Evolutionary conservation across 2,888 invertebrate genomes (phyloP).

Genomic region (Protula sp.): DNA sequence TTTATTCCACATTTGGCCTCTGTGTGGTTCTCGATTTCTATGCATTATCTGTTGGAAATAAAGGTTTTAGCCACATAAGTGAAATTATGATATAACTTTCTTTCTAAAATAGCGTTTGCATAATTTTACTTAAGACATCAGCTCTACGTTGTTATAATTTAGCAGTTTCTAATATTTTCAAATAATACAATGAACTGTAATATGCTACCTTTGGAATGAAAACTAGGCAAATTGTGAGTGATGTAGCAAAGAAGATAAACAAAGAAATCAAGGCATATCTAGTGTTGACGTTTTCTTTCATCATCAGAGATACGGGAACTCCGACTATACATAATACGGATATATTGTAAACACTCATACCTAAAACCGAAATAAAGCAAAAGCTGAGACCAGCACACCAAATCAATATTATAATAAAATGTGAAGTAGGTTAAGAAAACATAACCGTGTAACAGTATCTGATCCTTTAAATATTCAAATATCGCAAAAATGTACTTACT

Average conservation of each 20-base stretch:
- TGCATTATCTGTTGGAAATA: slow-evolving; percentile 23
- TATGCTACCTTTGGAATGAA: slow-evolving; percentile 26
- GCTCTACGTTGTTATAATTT: not conserved
- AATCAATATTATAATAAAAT: no score
- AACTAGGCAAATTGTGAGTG: slow-evolving; percentile 28
- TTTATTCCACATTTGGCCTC: slow-evolving; percentile 25
- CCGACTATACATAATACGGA: slow-evolving; percentile 28
- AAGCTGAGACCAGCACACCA: no score
- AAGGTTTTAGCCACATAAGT: not conserved
- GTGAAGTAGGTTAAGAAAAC: no score
- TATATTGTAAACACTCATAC: slow-evolving; percentile 27
- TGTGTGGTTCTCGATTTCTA: slow-evolving; percentile 25
- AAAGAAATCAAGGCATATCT: slow-evolving; percentile 26
- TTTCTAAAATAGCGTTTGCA: no score
- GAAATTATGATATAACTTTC: no score
- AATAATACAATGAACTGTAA: not conserved
- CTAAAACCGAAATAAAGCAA: slow-evolving; percentile 11
- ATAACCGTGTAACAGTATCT: no score
- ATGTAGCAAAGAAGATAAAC: slow-evolving; percentile 29
- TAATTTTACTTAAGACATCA: no score
- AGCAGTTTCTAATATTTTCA: not conserved
- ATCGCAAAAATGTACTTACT: no score
- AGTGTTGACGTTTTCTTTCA: slow-evolving; percentile 27
- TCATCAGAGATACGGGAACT: slow-evolving; percentile 27
- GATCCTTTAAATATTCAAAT: no score